Evolutionary conservation across 1,140 invertebrate species (phyloP), one percentile per base, ranked within the genome.

Genomic region (Grapholita molesta): DNA sequence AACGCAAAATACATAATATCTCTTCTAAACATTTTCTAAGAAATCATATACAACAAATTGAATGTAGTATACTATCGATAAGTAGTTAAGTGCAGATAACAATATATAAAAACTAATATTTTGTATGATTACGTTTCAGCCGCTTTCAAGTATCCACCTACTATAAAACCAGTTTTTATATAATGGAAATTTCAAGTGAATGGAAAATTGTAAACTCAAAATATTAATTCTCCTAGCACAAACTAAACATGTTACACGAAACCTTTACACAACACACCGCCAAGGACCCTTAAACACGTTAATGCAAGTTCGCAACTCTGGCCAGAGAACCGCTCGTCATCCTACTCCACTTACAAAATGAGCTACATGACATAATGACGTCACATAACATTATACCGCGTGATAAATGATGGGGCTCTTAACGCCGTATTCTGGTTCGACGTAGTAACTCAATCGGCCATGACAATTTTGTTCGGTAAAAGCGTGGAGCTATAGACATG

Each of bases 341-440:
- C 32, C 30, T 32, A 35, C 64, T 38, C 18, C 64, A 65, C 61
- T 65, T 65, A 65, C 64, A 65, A 65, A 65, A 65, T 65, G 64
- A 65, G 64, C 23, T 35, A 65, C 64, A 65, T 65, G 64, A 65
- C 64, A 38, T 65, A 38, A 65, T 65, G 64, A 65, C 64, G 33
- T 65, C 33, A 38, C 33, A 65, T 65, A 23, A 30, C 28, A 61
- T 61, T 61, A 61, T 61, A 15, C 21, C 64, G 15, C 33, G 23
- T 65, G 64, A 65, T 65, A 65, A 65, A 65, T 65, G 64, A 38
- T 65, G 30, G 57, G 30, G 33, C 64, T 65, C 55, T 61, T 30
- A 32, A 25, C 28, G 15, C 12, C 11, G 9, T 53, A 25, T 57
- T 57, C 25, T n/a, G 53, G 53, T 61, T 61, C 55, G 55, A 55